Conservation (phyloP, 1,140 invertebrate genomes). For the Anastatus disparis region DNA sequence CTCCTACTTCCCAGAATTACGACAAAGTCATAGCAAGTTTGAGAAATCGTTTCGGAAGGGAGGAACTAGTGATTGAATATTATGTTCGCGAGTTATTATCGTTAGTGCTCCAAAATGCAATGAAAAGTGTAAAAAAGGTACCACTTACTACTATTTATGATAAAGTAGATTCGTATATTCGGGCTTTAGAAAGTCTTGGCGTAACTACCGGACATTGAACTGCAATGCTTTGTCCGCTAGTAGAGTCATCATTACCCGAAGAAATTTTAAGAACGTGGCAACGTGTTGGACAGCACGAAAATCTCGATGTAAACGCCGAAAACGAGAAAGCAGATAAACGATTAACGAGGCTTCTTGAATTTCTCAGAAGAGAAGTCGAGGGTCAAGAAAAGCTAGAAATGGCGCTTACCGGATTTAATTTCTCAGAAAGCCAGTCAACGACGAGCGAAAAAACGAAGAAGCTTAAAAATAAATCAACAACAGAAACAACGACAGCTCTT, state of each 20-base stretch:
- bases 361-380: too few species aligned
- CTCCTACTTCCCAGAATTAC: conserved; percentile 39
- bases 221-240: conserved; percentile 51
- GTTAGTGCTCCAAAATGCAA: conserved; percentile 42
- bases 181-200: conserved; percentile 48
- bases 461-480: too few species aligned
- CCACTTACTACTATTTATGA: conserved; percentile 47
- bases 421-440: too few species aligned
- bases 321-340: too few species aligned
- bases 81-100: conserved; percentile 48
- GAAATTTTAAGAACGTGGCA: conserved; percentile 48
- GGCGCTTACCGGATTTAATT: too few species aligned
- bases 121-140: too few species aligned
- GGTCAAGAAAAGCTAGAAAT: too few species aligned
- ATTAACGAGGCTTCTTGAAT: too few species aligned
- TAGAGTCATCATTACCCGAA: conserved; percentile 55
- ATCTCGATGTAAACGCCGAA: too few species aligned
- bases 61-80: conserved; percentile 47
- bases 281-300: too few species aligned
- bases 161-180: conserved; percentile 49
- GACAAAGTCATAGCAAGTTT: conserved; percentile 35
- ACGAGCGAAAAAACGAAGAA: too few species aligned
- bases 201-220: conserved; percentile 49
- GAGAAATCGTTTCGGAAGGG: conserved; percentile 41
- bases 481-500: too few species aligned